phyloP scores from a whole-genome alignment of 2,797 vertebrate species.

The Sebastes aleutianus region DNA sequence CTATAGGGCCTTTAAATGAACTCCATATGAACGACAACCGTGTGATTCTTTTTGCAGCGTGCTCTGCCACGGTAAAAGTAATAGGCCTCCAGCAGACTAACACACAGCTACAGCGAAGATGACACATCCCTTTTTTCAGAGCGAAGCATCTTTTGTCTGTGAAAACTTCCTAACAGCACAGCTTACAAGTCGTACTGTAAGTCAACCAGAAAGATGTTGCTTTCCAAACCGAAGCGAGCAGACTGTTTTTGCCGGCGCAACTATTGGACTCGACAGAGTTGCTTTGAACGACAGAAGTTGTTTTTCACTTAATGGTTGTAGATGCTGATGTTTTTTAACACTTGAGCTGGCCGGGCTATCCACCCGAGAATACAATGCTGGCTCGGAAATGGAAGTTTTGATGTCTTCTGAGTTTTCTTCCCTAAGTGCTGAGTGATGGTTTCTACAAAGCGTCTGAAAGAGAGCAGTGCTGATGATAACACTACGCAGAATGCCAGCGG shows the following conservation, averaged over 20 bases:
- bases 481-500: slow-evolving; percentile 1
- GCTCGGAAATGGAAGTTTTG: background rate
- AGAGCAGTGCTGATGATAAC: slow-evolving; percentile 21
- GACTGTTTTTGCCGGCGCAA: background rate
- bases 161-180: background rate
- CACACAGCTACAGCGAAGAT: background rate
- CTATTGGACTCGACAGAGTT: background rate
- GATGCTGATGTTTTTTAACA: slow-evolving; percentile 9
- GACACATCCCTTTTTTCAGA: slow-evolving; percentile 1
- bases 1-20: background rate
- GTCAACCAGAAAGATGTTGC: slow-evolving; percentile 25
- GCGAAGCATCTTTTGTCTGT: slow-evolving; percentile 13
- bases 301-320: slow-evolving; percentile 8
- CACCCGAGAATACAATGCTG: background rate
- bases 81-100: background rate
- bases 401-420: background rate
- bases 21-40: background rate
- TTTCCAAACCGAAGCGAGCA: background rate
- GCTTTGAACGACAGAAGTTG: slow-evolving; percentile 9
- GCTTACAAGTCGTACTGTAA: background rate
- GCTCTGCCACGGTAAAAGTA: background rate
- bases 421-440: slow-evolving; percentile 27
- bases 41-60: background rate
- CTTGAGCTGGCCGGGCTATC: background rate
- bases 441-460: slow-evolving; percentile 12